Base-by-base conservation (phyloP, 35 echinoderm and acorn worm genomes). In the Ophiothrix spiculata region DNA sequence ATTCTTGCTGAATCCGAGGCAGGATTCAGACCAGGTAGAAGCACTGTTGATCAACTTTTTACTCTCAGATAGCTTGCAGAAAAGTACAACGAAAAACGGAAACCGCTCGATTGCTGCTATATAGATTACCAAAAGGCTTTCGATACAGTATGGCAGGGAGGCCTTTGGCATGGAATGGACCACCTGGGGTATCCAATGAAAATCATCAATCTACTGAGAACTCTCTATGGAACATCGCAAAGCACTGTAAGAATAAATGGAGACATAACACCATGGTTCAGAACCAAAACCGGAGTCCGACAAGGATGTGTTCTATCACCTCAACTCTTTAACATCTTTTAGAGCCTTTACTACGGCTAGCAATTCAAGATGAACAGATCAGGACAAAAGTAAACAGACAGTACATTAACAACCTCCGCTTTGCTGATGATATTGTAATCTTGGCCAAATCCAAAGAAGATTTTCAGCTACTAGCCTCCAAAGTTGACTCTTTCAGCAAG, bases 351-450 rank as follows among this genome's bases (percentile, higher is more conserved):
- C 21, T 82, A 35, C 17, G 36, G 42, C 40, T 82, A 2, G 31
- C 39, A 21, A 29, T 28, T n/a, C n/a, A n/a, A n/a, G n/a, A n/a
- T n/a, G n/a, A n/a, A n/a, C n/a, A n/a, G n/a, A n/a, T n/a, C n/a
- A 63, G 83, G 23, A 39, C 38, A 21, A 77, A 16, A 45, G 63
- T 87, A 0, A 21, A 77, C 31, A 38, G 39, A 4, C 56, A 87
- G 25, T 40, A 17, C 31, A 77, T 77, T 25, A 80, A 87, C 85
- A 87, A 77, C 38, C 85, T 87, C 31, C 38, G 85, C 40, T 87
- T 87, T 42, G 74, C 85, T 31, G 73, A 87, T 40, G 40, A 78
- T 33, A 49, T 87, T n/a, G n/a, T n/a, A n/a, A n/a, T n/a, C n/a
- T n/a, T n/a, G n/a, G n/a, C n/a, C n/a, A n/a, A n/a, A n/a, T n/a